Conservation (phyloP, 2,797 vertebrate genomes). For the Hipposideros larvatus region DNA sequence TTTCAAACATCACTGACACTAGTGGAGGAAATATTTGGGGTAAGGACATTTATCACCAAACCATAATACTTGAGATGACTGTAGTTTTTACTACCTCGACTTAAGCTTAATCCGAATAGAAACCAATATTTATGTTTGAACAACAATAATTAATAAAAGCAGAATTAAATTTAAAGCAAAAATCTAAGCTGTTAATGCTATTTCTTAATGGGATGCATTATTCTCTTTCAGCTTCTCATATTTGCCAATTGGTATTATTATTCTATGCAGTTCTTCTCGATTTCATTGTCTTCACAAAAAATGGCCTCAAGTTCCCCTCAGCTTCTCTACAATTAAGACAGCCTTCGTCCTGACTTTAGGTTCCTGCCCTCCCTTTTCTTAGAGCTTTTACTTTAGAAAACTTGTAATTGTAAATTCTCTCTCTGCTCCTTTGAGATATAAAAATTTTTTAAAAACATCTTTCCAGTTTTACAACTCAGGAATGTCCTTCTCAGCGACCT, state of each 20-base stretch:
- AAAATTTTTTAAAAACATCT: background rate
- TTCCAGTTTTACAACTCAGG: background rate
- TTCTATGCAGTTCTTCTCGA: background rate
- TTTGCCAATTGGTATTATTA: background rate
- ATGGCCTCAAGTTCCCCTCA: background rate
- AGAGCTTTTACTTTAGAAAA: background rate
- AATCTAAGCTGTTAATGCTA: background rate
- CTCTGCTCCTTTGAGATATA: background rate
- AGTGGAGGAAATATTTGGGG: background rate
- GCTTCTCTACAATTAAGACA: background rate
- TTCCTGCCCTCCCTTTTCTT: background rate
- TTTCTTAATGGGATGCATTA: background rate
- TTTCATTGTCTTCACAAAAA: background rate
- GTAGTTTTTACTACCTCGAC: background rate
- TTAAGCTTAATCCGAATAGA: background rate
- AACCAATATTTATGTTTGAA: background rate
- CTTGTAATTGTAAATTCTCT: background rate
- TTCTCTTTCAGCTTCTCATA: background rate
- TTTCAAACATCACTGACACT: constrained; percentile 43
- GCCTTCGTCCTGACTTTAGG: background rate
- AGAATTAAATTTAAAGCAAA: constrained; percentile 48
- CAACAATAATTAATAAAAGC: background rate
- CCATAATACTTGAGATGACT: background rate
- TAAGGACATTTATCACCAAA: background rate
- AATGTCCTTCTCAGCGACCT: background rate